phyloP scores from a whole-genome alignment of 2,797 vertebrate genomes.

The Melanogrammus aeglefinus region DNA sequence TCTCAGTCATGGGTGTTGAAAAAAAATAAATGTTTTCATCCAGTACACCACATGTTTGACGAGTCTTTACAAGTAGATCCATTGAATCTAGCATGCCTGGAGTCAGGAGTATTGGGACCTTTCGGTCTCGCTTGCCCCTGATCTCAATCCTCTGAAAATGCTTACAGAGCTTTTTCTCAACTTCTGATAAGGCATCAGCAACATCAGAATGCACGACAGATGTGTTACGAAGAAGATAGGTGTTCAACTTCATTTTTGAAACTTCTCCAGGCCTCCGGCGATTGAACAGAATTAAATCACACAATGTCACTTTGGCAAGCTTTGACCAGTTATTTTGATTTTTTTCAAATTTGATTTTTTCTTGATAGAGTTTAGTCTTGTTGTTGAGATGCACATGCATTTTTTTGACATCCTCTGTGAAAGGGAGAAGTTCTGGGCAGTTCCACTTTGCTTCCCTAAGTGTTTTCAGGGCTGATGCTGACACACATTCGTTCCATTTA shows the following conservation, averaged over 20 bases:
- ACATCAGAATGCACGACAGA: slow-evolving; percentile 18
- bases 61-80: slow-evolving; percentile 29
- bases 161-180: slow-evolving; percentile 30
- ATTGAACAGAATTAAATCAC: slow-evolving; percentile 40
- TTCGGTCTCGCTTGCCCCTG: slow-evolving; percentile 20
- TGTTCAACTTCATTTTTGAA: slow-evolving; percentile 25
- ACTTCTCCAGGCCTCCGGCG: slow-evolving; percentile 35
- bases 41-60: slow-evolving; percentile 7
- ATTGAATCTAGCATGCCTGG: slow-evolving; percentile 27
- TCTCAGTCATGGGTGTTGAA: slow-evolving; percentile 24
- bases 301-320: slow-evolving; percentile 24
- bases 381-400: slow-evolving; percentile 28
- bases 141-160: slow-evolving; percentile 25
- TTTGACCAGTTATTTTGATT: slow-evolving; percentile 21
- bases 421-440: slow-evolving; percentile 24
- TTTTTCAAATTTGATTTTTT: slow-evolving; percentile 7
- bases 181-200: slow-evolving; percentile 16
- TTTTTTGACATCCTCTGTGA: slow-evolving; percentile 37
- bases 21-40: slow-evolving; percentile 22
- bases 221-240: slow-evolving; percentile 8
- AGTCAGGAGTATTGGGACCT: slow-evolving; percentile 37
- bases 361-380: slow-evolving; percentile 10
- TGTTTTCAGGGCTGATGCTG: slow-evolving; percentile 23
- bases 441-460: slow-evolving; percentile 36
- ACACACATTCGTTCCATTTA: slow-evolving; percentile 39